Evolutionary conservation across 2,797 vertebrate genomes (phyloP), one percentile per base, ranked within the genome.

Genomic region (Gymnothorax reevesii): DNA sequence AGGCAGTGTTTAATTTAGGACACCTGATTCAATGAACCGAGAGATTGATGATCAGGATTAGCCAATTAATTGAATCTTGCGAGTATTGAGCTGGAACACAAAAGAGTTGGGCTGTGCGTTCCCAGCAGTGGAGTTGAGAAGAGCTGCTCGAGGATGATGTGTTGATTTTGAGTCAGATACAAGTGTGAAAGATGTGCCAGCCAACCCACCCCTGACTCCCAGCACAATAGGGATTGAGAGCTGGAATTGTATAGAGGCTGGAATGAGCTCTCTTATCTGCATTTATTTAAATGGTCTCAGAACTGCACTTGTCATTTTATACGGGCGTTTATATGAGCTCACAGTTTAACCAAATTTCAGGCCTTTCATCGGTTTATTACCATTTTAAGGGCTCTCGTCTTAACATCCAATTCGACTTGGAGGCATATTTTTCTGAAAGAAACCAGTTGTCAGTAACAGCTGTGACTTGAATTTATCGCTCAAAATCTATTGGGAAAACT

Each of bases 301-400:
- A 8, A 52, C n/a, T 22, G 15, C 3, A 6, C 33, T 17, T 77
- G 42, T 77, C 7, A 7, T 79, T 17, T 52, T 42, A 22, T 20
- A 52, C 33, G 2, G 33, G 33, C 33, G 64, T 54, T 66, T 22
- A 12, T 62, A 27, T 27, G 57, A 10, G 10, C 62, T 80, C 86
- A n/a, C 27, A 54, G n/a, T 80, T 9, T 4, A 60, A 7, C 83
- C 87, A 87, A 90, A 88, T 86, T 83, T 84, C 83, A 85, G 86
- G 90, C 89, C 64, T 75, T 85, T 84, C 84, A 92, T 90, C 89
- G n/a, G 89, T 91, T 87, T 91, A 91, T 93, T 84, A 87, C 90
- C 88, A 89, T 89, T 82, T 69, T 88, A 92, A 91, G 91, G 89
- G 90, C 86, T 88, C 88, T 88, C 88, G 90, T 88, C 92, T 90